Conservation (phyloP, 2,797 vertebrate genomes). For the Acanthornis magna region DNA sequence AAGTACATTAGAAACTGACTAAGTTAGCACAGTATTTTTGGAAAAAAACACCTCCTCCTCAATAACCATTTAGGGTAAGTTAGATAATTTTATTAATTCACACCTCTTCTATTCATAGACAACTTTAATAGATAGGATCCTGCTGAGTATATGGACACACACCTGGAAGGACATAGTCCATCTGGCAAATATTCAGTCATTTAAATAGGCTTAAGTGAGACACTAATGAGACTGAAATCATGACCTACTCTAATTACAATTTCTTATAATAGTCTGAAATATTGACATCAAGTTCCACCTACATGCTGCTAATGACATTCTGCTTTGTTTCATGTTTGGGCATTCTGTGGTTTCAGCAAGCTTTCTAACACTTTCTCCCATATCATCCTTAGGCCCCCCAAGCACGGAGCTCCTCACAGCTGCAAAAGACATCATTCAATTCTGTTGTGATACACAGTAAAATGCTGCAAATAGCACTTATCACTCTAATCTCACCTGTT, state of each 20-base stretch:
- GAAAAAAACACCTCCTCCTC: neutral
- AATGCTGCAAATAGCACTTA: neutral
- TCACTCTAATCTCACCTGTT: neutral
- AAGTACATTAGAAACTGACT: neutral
- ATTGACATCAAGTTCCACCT: neutral
- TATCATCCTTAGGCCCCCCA: neutral
- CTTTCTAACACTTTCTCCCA: neutral
- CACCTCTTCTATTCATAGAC: neutral
- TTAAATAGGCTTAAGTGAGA: neutral
- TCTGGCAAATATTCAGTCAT: neutral
- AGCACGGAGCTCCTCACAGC: neutral
- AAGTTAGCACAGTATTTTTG: neutral
- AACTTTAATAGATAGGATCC: neutral
- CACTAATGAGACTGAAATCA: constrained; percentile 7
- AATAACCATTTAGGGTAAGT: neutral
- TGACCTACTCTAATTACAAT: neutral
- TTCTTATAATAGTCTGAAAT: neutral
- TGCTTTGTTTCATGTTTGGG: neutral
- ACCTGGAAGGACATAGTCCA: neutral
- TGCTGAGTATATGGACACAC: neutral
- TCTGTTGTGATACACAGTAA: neutral
- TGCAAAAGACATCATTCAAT: neutral
- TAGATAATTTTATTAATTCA: neutral
- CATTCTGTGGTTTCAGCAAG: neutral
- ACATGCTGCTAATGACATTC: neutral